Evolutionary conservation across 1,140 invertebrate species (phyloP), one percentile per base, ranked within the genome.

Genomic region (Linepithema humile): DNA sequence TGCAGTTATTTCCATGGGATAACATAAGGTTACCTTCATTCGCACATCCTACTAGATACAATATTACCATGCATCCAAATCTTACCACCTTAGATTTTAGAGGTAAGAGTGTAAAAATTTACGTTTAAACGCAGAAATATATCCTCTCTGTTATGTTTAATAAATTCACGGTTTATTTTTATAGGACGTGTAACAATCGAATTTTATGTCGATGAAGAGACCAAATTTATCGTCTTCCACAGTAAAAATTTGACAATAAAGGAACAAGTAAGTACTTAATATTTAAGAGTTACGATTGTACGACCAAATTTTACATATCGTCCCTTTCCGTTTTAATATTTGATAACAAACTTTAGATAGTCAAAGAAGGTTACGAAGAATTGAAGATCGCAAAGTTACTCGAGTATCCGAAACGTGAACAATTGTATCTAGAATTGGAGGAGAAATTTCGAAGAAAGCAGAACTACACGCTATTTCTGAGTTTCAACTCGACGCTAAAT

Each of bases 1-100:
- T 83, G 1, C 95, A 98, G 94, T 95, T 97, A 48, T 99, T 98
- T 92, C 98, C 98, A 40, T 99, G 98, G 98, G 96, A 98, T 82
- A 96, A 97, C 90, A 95, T 98, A 82, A 96, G 98, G 74, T 95
- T 99, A 86, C 99, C 99, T 5, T 95, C 95, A 48, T 96, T 96
- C 91, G 95, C 97, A 29, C 96, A 96, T 90, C 98, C 98, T 32
- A 95, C 96, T 84, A 96, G 97, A 84, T 99, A 99, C 92, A 97
- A 97, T 90, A 96, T 99, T 32, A 97, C 97, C 91, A 96, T 99
- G 77, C 98, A 99, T 95, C 98, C 98, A 60, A 99, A 99, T 94
- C 95, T 99, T 26, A 98, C 98, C 26, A 98, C 97, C 43, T 95
- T 98, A 60, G 97, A 97, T 93, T 96, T 98, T 55, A 97, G 97